A percentile compares a stretch with the other conserved stretches of the same genome.
phyloP scores from a whole-genome alignment of 2,113 vertebrate genomes.

The Anguilla japonica region DNA sequence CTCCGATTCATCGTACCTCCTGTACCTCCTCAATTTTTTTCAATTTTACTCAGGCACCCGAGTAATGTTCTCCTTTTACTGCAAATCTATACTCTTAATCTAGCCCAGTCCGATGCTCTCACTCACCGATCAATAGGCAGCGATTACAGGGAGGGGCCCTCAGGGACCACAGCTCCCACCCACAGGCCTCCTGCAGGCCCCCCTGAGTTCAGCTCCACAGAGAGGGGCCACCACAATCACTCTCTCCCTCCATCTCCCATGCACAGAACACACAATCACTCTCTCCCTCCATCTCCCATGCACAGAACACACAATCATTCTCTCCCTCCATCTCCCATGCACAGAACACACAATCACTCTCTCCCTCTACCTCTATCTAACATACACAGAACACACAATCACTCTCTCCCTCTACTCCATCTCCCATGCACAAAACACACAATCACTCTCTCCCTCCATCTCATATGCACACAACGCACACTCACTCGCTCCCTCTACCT shows the following conservation, averaged over 20 bases:
- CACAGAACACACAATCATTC: not conserved
- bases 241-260: constrained; percentile 4
- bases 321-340: not conserved
- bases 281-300: not conserved
- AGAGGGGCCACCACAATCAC: constrained; percentile 10
- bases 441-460: not conserved
- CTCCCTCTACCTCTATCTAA: not conserved
- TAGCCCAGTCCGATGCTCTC: constrained; percentile 67
- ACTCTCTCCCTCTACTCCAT: not conserved
- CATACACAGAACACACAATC: not conserved
- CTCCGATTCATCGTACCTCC: constrained; percentile 47
- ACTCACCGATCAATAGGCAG: constrained; percentile 63
- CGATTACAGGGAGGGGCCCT: constrained; percentile 72
- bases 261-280: constrained; percentile 24
- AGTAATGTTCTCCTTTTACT: constrained; percentile 77
- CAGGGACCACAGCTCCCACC: constrained; percentile 61
- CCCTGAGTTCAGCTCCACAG: constrained; percentile 27
- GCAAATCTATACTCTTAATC: constrained; percentile 79
- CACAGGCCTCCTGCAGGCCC: constrained; percentile 15
- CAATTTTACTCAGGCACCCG: constrained; percentile 58
- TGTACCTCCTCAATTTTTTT: constrained; percentile 55
- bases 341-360: not conserved
- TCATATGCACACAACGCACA: not conserved
- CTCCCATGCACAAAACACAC: not conserved
- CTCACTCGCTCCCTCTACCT: not conserved